A percentile compares a stretch with the other conserved stretches of the same genome.
Conservation (phyloP, 2,113 vertebrate species). For the Coregonus clupeaformis region DNA sequence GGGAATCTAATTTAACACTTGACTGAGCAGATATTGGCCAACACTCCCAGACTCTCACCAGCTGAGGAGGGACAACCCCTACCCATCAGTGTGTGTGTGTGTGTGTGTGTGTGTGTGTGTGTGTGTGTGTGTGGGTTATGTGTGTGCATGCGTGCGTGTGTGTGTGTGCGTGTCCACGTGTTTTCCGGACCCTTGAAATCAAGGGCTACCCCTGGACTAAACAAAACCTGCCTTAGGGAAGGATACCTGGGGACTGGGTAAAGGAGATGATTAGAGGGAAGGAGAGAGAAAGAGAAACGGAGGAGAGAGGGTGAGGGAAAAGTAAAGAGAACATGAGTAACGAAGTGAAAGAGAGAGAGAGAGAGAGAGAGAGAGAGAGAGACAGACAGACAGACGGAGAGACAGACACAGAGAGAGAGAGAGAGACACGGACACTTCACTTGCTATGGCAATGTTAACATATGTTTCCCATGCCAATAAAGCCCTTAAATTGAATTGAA, state of each 20-base stretch:
- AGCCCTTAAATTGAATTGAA: too few relatives aligned
- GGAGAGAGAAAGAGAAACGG: conserved; percentile 15
- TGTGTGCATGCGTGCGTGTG: too few relatives aligned
- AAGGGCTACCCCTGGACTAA: not conserved
- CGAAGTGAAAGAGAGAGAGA: too few relatives aligned
- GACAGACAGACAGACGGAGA: too few relatives aligned
- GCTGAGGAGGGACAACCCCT: conserved; percentile 52
- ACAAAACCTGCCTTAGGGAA: too few relatives aligned
- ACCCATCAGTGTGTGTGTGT: conserved; percentile 22
- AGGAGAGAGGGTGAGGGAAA: too few relatives aligned
- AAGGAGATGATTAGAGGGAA: conserved; percentile 17
- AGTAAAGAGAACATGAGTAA: too few relatives aligned
- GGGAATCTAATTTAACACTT: conserved; percentile 77
- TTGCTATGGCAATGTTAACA: too few relatives aligned
- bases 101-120: not conserved
- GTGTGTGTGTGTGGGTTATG: too few relatives aligned
- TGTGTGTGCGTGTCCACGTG: not conserved
- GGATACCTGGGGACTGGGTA: not conserved
- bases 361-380: conserved; percentile 19
- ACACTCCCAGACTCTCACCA: conserved; percentile 57
- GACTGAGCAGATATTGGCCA: conserved; percentile 72
- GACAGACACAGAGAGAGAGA: too few relatives aligned
- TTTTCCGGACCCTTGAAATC: not conserved
- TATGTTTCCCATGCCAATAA: too few relatives aligned
- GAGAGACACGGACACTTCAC: too few relatives aligned